These are phyloP conservation scores for Eudemis profundana DNA, from an alignment of 2,888 invertebrate genomes.

Conservation along the genomic window DNA sequence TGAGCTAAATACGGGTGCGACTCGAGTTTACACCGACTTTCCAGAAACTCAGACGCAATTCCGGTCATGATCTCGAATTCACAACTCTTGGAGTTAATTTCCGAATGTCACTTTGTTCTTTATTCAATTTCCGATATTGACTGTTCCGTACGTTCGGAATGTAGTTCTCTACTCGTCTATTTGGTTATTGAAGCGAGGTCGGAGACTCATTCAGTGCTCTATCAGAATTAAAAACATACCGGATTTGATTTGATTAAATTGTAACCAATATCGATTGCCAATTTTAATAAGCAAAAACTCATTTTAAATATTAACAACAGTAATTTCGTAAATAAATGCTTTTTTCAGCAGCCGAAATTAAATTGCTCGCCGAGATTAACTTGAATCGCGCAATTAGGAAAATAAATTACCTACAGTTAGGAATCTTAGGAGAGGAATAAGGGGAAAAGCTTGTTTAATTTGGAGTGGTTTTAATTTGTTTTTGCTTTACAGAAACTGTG, in stretches of 20 bases:
- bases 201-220: conserved; percentile 5
- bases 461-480: conserved; percentile 45
- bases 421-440: conserved; percentile 54
- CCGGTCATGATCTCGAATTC: conserved; percentile 81
- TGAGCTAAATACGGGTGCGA: conserved; percentile 68
- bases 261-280: not conserved
- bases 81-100: conserved; percentile 82
- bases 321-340: conserved; percentile 51
- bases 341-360: conserved; percentile 60
- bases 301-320: not conserved
- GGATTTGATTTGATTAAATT: not conserved
- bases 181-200: conserved; percentile 17
- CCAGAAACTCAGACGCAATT: conserved; percentile 82
- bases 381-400: conserved; percentile 73
- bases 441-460: conserved; percentile 51
- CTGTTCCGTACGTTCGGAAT: conserved; percentile 62
- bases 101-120: conserved; percentile 84
- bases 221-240: not conserved
- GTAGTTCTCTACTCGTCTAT: conserved; percentile 34
- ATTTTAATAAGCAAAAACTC: not conserved
- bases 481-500: not conserved
- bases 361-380: conserved; percentile 68
- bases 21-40: conserved; percentile 75
- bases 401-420: conserved; percentile 66
- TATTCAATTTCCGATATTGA: conserved; percentile 83